Base-by-base conservation (phyloP, 2,113 vertebrate species). In the Austrofundulus limnaeus region DNA sequence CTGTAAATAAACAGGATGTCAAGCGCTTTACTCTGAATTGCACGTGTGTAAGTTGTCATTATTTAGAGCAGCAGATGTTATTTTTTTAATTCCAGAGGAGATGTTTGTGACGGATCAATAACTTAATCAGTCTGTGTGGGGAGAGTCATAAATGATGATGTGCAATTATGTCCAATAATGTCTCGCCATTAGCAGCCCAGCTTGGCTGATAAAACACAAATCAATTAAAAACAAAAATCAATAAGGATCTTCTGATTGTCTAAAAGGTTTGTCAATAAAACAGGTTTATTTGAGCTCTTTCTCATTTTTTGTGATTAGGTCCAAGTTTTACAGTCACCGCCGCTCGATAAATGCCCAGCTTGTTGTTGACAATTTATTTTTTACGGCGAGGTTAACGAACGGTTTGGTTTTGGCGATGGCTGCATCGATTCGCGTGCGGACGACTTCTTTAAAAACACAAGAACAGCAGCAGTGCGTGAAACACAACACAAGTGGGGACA, bases 61-160 rank as follows among this genome's bases (percentile, higher is more conserved):
- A 72, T 73, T 66, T 46, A 56, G 10, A 61, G 58, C 31, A 51
- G 64, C 69, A 41, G 28, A 3, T 28, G 28, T 7, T 31, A 28
- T 54, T 75, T 66, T 74, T 54, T 5, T 28, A 48, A 28, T 28
- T 28, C 60, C 41, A 20, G 46, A 24, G 39, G 56, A 73, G 28
- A 75, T 51, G 64, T 49, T 46, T 69, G 77, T 49, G 69, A 62
- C 41, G 39, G 25, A 70, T 87, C 84, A 64, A 75, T 85, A 80
- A 60, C 43, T 39, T 70, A 66, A 85, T 84, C 83, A 62, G 56
- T 82, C 38, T 53, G 60, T 74, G 64, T 62, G 67, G n/a, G 62
- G 43, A 70, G 50, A 66, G 15, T 38, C 38, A 62, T 24, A 61
- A 75, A 81, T 62, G 17, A 70, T 72, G 80, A 83, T 57, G 42